Evolutionary conservation across 2,797 vertebrate genomes (phyloP), one percentile per base, ranked within the genome.

Genomic region (Otus scops): DNA sequence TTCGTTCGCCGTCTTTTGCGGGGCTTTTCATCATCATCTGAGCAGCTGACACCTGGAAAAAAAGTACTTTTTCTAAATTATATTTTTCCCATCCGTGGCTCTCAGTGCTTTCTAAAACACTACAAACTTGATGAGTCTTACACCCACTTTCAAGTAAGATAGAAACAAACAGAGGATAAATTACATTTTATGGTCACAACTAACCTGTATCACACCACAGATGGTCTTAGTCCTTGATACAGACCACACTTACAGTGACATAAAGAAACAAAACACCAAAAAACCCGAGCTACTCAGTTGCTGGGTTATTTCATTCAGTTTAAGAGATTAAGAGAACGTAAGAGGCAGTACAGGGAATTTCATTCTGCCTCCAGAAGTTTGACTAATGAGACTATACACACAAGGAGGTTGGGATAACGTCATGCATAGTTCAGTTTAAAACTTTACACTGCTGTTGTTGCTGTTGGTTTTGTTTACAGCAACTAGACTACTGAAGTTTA

Each of bases 21-120:
- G 32, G 99, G 99, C 83, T 99, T 99, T 98, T 99, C 99, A 4
- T 99, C 99, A 47, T 99, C 99, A 36, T 99, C 99, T 1, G 99
- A 99, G 93, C 99, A 99, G 97, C 99, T 99, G 84, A 99, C 99
- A 39, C 99, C 99, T 99, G 95, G 61, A 97, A 97, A 75, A 88
- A 36, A 92, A 92, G 34, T 6, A 86, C 28, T 95, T 71, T n/a
- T 61, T 45, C 78, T 91, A 27, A 85, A 63, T 73, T 32, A 21
- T 36, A 22, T 28, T 77, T 63, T 59, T 50, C 28, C 60, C 30
- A 17, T 5, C 30, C 75, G 39, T 2, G 36, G 34, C 43, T n/a
- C 30, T 57, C 38, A 5, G 11, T 19, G 47, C 28, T 77, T 70
- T 63, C 67, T 38, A 60, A 92, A 63, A 45, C 28, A 68, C 16